Evolutionary conservation across 2,888 invertebrate genomes (phyloP).

Genomic region (Eilema griseolum): DNA sequence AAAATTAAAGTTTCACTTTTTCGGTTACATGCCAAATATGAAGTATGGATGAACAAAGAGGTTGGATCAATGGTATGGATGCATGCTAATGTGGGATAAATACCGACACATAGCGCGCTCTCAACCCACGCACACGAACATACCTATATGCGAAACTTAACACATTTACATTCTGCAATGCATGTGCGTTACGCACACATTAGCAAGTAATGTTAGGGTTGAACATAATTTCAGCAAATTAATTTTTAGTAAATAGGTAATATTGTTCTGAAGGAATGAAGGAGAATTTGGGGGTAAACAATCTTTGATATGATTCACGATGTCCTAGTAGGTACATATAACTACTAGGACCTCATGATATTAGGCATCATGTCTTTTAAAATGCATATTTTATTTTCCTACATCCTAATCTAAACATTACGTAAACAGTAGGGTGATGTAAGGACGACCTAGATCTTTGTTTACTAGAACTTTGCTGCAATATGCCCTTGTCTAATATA

Average conservation of each 20-base stretch:
- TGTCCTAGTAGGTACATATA: neutral
- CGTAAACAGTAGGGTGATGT: slow-evolving; percentile 40
- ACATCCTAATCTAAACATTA: slow-evolving; percentile 5
- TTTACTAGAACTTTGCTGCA: slow-evolving; percentile 42
- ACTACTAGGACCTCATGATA: no score
- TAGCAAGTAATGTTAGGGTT: slow-evolving; percentile 50
- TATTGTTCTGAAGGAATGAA: slow-evolving; percentile 23
- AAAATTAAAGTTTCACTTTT: slow-evolving; percentile 58
- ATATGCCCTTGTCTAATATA: slow-evolving; percentile 52
- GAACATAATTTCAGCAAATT: slow-evolving; percentile 43
- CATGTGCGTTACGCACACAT: slow-evolving; percentile 42
- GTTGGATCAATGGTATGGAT: slow-evolving; percentile 79
- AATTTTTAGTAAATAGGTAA: slow-evolving; percentile 31
- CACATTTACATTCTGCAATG: slow-evolving; percentile 21
- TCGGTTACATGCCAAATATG: slow-evolving; percentile 61
- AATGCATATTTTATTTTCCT: slow-evolving; percentile 24
- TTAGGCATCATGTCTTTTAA: neutral
- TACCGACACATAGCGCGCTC: slow-evolving; percentile 70
- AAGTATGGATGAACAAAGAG: slow-evolving; percentile 73
- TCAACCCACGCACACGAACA: slow-evolving; percentile 61
- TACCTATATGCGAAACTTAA: slow-evolving; percentile 30
- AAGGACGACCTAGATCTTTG: slow-evolving; percentile 49
- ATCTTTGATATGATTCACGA: neutral
- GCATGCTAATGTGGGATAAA: slow-evolving; percentile 82
- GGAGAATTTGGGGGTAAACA: neutral